phyloP scores from a whole-genome alignment of 2,888 invertebrate species.

The Tiliacea citrago region DNA sequence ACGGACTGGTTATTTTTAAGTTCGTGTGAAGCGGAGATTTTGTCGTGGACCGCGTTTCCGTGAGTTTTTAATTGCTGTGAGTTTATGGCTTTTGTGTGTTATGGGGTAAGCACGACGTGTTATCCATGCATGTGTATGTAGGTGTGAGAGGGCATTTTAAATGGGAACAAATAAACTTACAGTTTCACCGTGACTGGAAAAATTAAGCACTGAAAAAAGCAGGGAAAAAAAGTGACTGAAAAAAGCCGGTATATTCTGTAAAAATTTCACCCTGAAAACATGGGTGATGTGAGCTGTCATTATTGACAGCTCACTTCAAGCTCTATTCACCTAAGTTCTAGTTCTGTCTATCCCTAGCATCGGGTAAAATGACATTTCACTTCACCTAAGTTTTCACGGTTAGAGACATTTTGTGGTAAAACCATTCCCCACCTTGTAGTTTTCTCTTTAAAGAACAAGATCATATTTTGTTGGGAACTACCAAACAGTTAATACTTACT shows the following conservation, averaged over 20 bases:
- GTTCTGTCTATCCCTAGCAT: no score
- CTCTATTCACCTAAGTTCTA: no score
- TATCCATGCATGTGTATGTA: conserved; percentile 18
- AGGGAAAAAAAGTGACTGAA: no score
- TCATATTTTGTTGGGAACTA: neutral
- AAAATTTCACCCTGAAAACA: no score
- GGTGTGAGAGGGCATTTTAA: neutral
- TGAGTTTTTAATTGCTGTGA: conserved; percentile 52
- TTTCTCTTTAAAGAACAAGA: neutral
- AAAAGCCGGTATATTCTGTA: no score
- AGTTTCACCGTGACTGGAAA: neutral
- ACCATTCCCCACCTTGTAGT: neutral
- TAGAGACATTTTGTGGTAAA: neutral
- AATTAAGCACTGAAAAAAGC: no score
- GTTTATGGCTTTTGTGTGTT: conserved; percentile 52
- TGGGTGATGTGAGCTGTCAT: no score
- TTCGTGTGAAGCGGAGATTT: conserved; percentile 70
- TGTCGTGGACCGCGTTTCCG: conserved; percentile 56
- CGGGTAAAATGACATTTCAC: no score
- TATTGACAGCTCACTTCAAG: no score
- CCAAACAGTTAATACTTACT: neutral
- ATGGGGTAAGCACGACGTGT: conserved; percentile 36
- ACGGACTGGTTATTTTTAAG: conserved; percentile 82
- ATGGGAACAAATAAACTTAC: conserved; percentile 2
- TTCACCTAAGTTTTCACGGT: no score